Base-by-base conservation (phyloP, 2,797 vertebrate genomes). In the Avahi laniger region DNA sequence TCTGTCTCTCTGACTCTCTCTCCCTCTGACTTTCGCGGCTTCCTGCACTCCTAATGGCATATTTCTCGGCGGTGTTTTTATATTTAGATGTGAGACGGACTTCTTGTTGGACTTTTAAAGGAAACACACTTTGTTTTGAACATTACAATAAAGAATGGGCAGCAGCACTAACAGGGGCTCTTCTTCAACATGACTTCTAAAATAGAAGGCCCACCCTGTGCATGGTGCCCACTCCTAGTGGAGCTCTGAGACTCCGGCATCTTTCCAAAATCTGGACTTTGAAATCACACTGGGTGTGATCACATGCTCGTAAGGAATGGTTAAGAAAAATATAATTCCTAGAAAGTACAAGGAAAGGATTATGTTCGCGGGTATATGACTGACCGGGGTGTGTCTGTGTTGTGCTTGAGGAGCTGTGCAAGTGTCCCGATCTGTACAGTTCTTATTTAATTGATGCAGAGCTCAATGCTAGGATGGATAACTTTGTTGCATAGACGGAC, bases 1-100 rank as follows among this genome's bases (percentile, higher is more conserved):
- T 43, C 70, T 18, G 11, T 43, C 9, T 52, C 8, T 35, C 48
- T 22, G 13, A 20, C 26, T 33, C 38, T 41, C 35, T 43, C 46
- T 38, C 17, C 38, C 35, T 57, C 54, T 17, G n/a, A 79, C 28
- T 91, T 22, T 50, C 94, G 59, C 52, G 63, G 35, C 24, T 30
- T 7, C 17, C 33, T 65, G 17, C 84, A 76, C 41, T 95, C 67
- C 72, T 61, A 82, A 33, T 65, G 89, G 57, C 79, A 17, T 70
- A 61, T 84, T 91, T 73, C 84, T 48, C 72, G 78, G 82, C 12
- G 85, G 85, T 70, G 72, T 91, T 94, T 89, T 92, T 94, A 95
- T 90, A 75, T 92, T 93, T 96, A 78, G 90, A 73, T 80, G 10
- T 81, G 78, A 92, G 48, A 92, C 24, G 69, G 70, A 79, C 33